These are phyloP conservation scores for Polydrusus pterygomalis DNA, from an alignment of 2,888 invertebrate species.

Conservation along the genomic window DNA sequence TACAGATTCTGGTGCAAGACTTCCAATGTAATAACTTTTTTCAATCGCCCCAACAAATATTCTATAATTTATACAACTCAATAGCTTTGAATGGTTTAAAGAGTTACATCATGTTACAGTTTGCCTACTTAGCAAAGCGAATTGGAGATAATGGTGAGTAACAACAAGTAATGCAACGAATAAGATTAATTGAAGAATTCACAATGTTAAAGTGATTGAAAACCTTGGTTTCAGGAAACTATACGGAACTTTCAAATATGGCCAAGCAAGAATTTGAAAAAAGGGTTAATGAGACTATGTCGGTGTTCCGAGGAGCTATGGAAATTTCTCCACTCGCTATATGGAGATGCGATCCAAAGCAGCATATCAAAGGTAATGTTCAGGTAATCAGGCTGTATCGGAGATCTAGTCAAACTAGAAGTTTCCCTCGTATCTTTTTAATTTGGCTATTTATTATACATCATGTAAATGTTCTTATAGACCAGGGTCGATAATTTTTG, in stretches of 20 bases:
- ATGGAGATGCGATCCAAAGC: conserved; percentile 59
- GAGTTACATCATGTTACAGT: conserved; percentile 87
- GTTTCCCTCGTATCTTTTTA: too few species aligned
- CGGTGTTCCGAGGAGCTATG: conserved; percentile 53
- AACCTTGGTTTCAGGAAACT: conserved; percentile 55
- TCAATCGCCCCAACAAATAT: conserved; percentile 85
- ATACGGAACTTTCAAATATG: conserved; percentile 51
- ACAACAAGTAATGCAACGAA: neutral
- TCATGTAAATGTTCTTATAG: too few species aligned
- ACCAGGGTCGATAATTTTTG: too few species aligned
- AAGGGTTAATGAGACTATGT: conserved; percentile 51
- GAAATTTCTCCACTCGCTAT: conserved; percentile 43
- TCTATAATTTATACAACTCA: conserved; percentile 85
- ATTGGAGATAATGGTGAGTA: conserved; percentile 53
- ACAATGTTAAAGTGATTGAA: too few species aligned
- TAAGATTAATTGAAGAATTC: neutral
- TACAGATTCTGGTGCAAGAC: conserved; percentile 32
- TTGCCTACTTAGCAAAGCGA: conserved; percentile 57
- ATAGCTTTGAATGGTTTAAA: conserved; percentile 86
- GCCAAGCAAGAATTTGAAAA: conserved; percentile 53
- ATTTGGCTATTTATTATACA: too few species aligned
- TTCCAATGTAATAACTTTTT: conserved; percentile 76
- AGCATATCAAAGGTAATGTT: conserved; percentile 57
- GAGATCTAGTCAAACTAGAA: too few species aligned
- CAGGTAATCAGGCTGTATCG: neutral